Conservation (phyloP, 2,888 invertebrate species). For the Lepidocyrtoides sp. region DNA sequence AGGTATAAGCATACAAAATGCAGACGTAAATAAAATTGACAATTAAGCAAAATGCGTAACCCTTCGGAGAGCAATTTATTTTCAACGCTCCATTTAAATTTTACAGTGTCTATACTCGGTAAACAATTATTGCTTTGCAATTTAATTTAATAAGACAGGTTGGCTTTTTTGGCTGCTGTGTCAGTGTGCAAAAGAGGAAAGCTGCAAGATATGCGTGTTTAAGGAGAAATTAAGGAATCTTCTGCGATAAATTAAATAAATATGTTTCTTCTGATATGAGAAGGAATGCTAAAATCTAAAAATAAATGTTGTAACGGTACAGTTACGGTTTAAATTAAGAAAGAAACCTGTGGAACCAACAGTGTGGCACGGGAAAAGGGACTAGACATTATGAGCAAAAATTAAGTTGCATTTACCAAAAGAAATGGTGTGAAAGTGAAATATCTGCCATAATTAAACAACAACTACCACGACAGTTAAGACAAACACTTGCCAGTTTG, state of each 20-base stretch:
- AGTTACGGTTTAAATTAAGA: no score
- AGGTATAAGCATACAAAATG: background rate
- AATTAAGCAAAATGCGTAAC: conserved; percentile 35
- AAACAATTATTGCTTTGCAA: conserved; percentile 34
- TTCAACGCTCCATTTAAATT: conserved; percentile 69
- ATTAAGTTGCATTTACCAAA: background rate
- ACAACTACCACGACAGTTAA: conserved; percentile 21
- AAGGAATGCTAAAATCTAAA: no score
- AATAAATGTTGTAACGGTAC: no score
- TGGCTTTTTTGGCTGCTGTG: background rate
- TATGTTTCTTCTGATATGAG: no score
- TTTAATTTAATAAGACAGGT: conserved; percentile 20
- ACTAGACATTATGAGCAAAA: background rate
- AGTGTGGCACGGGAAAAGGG: no score
- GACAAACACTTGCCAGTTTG: conserved; percentile 43
- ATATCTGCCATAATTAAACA: conserved; percentile 21
- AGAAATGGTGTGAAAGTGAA: conserved; percentile 31
- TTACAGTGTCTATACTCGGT: background rate
- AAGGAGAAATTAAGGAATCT: no score
- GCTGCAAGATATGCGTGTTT: no score
- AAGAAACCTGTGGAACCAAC: no score
- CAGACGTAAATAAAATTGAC: conserved; percentile 19
- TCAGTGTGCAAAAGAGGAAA: no score
- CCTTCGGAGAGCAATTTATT: conserved; percentile 47
- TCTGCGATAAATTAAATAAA: no score